Percentiles rank a stretch among this genome's conserved stretches.
These are phyloP conservation scores for Agrochola litura DNA, from an alignment of 2,888 invertebrate species.

Conservation along the genomic window DNA sequence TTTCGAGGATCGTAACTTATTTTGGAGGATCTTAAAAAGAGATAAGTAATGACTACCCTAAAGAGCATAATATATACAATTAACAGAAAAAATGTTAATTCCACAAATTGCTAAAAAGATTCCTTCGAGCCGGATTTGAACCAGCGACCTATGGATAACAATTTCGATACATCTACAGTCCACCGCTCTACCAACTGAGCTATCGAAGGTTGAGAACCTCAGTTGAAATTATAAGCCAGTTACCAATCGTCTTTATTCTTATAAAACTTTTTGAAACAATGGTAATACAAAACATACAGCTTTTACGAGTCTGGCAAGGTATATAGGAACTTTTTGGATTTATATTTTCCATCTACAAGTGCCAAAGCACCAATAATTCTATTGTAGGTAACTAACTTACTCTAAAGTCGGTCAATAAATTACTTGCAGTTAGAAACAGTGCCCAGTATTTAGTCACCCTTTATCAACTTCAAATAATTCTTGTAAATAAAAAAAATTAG, in stretches of 20 bases:
- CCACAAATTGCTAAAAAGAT: conserved; percentile 58
- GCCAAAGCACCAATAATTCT: not conserved
- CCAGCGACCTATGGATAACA: conserved; percentile 91
- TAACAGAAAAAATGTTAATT: not conserved
- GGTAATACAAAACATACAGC: not conserved
- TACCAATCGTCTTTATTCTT: not conserved
- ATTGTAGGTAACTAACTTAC: no score
- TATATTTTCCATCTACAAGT: not conserved
- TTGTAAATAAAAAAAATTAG: conserved; percentile 14
- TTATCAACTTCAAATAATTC: conserved; percentile 36
- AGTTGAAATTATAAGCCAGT: conserved; percentile 65
- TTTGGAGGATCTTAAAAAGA: no score
- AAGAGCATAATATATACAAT: not conserved
- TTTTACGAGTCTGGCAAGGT: not conserved
- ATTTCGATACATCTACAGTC: conserved; percentile 85
- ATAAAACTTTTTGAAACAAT: not conserved
- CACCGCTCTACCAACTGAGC: conserved; percentile 91
- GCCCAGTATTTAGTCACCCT: not conserved
- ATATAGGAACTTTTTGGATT: not conserved
- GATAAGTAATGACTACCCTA: not conserved
- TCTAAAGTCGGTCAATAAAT: not conserved
- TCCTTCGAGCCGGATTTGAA: conserved; percentile 91
- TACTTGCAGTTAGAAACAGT: conserved; percentile 1
- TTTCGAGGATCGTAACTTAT: not conserved
- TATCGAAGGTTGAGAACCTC: conserved; percentile 83